Conservation (phyloP, 2,888 invertebrate species). For the Therioaphis trifolii region DNA sequence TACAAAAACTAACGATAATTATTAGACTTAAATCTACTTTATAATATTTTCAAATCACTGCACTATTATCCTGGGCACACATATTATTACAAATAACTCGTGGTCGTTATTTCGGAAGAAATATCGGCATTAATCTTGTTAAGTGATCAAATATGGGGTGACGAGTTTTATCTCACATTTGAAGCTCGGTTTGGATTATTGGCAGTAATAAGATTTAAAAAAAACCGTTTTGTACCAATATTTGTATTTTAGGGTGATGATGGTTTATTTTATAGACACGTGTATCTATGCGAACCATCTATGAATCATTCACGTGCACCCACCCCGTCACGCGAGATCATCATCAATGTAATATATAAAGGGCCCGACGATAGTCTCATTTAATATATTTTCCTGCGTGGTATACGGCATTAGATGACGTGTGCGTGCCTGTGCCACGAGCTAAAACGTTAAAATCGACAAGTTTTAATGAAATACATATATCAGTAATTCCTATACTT, state of each 20-base stretch:
- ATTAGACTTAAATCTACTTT: not conserved
- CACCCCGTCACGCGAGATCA: not conserved
- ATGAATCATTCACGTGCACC: not conserved
- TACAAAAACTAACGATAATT: not conserved
- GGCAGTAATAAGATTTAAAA: slow-evolving; percentile 9
- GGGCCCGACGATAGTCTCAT: not conserved
- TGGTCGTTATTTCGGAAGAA: slow-evolving; percentile 17
- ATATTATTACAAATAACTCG: not conserved
- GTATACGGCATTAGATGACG: not conserved
- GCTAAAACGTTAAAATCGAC: not conserved
- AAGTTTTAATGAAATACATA: not conserved
- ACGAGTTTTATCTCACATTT: not conserved
- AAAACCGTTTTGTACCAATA: slow-evolving; percentile 29
- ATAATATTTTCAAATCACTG: not conserved
- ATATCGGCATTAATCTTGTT: slow-evolving; percentile 63
- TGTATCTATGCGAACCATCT: slow-evolving; percentile 2
- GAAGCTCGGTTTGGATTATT: not conserved
- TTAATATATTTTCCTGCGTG: not conserved
- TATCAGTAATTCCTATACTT: no score
- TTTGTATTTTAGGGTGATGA: not conserved
- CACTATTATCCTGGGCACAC: not conserved
- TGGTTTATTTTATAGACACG: slow-evolving; percentile 12
- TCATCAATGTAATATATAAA: not conserved
- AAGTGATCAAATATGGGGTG: not conserved
- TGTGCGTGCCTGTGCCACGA: not conserved